Percentiles rank a stretch among this genome's conserved stretches.
Evolutionary conservation across 2,113 vertebrate species (phyloP).

Genomic region (Pardalotus punctatus): DNA sequence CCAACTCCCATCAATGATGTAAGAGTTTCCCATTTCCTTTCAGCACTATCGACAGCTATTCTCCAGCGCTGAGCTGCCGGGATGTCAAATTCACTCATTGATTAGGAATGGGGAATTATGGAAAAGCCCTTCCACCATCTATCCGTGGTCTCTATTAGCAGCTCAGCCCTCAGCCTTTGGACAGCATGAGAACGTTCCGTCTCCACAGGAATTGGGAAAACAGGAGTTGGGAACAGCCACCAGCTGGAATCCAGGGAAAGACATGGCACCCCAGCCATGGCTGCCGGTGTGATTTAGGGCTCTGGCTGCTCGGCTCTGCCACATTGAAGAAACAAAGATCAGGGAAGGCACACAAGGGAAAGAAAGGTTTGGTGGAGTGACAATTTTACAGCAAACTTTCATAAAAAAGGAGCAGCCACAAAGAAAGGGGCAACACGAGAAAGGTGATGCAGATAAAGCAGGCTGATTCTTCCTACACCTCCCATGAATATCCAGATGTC

Average conservation of each 20-base stretch:
- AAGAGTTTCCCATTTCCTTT: background rate
- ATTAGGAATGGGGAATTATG: background rate
- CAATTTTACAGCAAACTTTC: background rate
- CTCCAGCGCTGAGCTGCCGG: fast-evolving
- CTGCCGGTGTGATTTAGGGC: background rate
- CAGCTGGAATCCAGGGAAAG: background rate
- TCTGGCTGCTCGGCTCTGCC: background rate
- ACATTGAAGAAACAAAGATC: background rate
- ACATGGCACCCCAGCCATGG: background rate
- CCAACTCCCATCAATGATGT: background rate
- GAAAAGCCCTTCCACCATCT: background rate
- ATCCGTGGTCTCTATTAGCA: background rate
- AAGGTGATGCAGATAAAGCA: background rate
- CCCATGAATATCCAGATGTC: background rate
- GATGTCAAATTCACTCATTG: background rate
- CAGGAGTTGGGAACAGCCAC: background rate
- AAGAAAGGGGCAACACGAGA: background rate
- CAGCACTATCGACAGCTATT: background rate
- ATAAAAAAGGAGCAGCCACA: background rate
- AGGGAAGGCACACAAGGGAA: background rate
- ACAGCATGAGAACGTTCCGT: background rate
- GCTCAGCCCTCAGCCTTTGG: background rate
- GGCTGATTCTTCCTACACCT: background rate
- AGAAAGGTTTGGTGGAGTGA: background rate
- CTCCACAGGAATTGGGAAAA: background rate